Evolutionary conservation across 1,140 invertebrate genomes (phyloP).

Genomic region (Pseudachorutes palmiensis): DNA sequence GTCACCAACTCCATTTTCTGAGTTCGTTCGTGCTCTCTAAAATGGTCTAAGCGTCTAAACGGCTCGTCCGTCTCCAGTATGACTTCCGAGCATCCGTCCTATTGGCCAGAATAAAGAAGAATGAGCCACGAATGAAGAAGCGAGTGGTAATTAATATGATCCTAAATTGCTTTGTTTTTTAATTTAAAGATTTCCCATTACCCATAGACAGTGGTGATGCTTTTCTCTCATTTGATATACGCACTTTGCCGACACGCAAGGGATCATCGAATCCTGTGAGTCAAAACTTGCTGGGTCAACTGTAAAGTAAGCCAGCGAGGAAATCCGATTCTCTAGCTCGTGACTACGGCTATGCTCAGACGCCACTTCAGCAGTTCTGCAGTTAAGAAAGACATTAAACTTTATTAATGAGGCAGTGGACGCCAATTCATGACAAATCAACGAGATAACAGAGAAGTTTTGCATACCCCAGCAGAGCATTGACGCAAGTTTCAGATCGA

Average conservation of each 20-base stretch:
- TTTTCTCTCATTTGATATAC: slow-evolving; percentile 67
- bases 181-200: slow-evolving; percentile 39
- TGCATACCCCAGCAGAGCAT: slow-evolving; percentile 32
- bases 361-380: slow-evolving; percentile 30
- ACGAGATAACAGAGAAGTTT: not conserved
- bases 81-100: slow-evolving; percentile 78
- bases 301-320: slow-evolving; percentile 35
- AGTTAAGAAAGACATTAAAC: not conserved
- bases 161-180: not conserved
- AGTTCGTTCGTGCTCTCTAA: slow-evolving; percentile 71
- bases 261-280: slow-evolving; percentile 38
- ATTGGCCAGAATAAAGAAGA: slow-evolving; percentile 32
- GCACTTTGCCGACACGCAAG: slow-evolving; percentile 50
- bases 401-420: not conserved
- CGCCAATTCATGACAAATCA: not conserved
- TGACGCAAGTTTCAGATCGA: slow-evolving; percentile 32
- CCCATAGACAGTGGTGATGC: slow-evolving; percentile 80
- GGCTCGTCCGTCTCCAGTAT: slow-evolving; percentile 73
- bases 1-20: slow-evolving; percentile 46
- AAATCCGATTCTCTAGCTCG: slow-evolving; percentile 36
- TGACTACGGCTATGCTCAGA: slow-evolving; percentile 36
- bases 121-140: not conserved
- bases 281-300: slow-evolving; percentile 38
- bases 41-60: slow-evolving; percentile 78
- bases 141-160: not conserved